Evolutionary conservation across 2,113 vertebrate species (phyloP).

Genomic region (Tamias sibiricus): DNA sequence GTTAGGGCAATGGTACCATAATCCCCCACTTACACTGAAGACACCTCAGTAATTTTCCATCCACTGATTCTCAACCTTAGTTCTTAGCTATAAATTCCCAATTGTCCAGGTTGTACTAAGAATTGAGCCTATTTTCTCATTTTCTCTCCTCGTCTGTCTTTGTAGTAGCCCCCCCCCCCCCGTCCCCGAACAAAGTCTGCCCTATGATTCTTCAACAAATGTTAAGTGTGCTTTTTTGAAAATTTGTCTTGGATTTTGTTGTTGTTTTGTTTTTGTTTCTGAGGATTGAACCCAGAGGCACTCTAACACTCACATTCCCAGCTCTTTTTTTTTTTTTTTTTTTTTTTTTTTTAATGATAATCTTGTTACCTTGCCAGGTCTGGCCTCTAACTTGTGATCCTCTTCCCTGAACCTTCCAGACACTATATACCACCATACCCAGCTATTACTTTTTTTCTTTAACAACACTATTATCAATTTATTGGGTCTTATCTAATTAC

Average conservation of each 20-base stretch:
- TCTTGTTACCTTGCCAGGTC: too few species aligned
- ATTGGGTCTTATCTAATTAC: background rate
- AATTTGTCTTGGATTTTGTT: too few species aligned
- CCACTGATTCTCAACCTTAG: rapidly evolving
- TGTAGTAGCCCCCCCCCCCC: too few species aligned
- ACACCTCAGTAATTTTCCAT: background rate
- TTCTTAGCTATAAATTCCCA: background rate
- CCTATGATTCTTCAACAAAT: background rate
- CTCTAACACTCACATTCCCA: too few species aligned
- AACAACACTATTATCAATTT: background rate
- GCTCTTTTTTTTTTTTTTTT: too few species aligned
- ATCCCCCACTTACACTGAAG: rapidly evolving
- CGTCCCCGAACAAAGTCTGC: background rate
- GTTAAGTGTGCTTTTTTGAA: too few species aligned
- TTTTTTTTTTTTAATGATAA: too few species aligned
- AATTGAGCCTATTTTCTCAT: background rate
- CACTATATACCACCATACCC: background rate
- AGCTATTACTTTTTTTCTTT: background rate
- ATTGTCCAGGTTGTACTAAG: background rate
- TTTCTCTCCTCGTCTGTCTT: background rate
- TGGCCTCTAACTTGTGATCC: background rate
- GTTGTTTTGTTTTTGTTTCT: too few species aligned
- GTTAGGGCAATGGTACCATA: background rate
- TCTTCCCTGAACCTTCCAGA: background rate
- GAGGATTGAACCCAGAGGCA: too few species aligned